These are phyloP conservation scores for Drosophila neocordata DNA, from an alignment of 1,140 invertebrate species.

Conservation along the genomic window DNA sequence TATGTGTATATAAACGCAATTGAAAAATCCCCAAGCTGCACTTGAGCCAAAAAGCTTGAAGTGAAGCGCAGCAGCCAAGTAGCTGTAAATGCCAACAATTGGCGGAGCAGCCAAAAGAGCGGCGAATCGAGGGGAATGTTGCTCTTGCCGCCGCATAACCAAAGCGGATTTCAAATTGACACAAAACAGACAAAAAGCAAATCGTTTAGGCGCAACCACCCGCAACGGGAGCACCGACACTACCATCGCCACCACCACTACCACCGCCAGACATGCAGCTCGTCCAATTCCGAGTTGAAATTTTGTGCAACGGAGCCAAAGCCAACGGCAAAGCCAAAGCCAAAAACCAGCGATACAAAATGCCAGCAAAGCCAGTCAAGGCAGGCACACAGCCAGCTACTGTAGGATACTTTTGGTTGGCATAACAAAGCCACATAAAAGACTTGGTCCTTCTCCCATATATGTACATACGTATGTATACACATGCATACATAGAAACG, in stretches of 20 bases:
- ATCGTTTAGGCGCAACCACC: slow-evolving; percentile 77
- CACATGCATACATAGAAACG: not conserved
- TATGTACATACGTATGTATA: not conserved
- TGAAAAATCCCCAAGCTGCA: slow-evolving; percentile 73
- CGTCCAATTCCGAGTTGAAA: slow-evolving; percentile 50
- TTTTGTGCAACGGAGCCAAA: slow-evolving; percentile 15
- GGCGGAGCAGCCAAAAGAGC: slow-evolving; percentile 56
- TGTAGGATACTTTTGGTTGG: slow-evolving; percentile 65
- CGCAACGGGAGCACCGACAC: slow-evolving; percentile 33
- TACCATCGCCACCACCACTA: not conserved
- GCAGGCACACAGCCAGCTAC: slow-evolving; percentile 14
- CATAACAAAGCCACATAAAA: slow-evolving; percentile 74
- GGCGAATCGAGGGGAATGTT: slow-evolving; percentile 23
- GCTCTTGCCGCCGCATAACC: slow-evolving; percentile 47
- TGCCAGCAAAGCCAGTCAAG: slow-evolving; percentile 48
- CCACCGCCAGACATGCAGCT: slow-evolving; percentile 27
- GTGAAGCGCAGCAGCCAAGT: slow-evolving; percentile 58
- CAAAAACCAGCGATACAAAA: slow-evolving; percentile 42
- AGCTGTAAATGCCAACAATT: slow-evolving; percentile 78
- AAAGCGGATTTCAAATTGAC: slow-evolving; percentile 81
- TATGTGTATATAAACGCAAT: slow-evolving; percentile 68
- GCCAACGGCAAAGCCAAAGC: slow-evolving; percentile 27
- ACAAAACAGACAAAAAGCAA: slow-evolving; percentile 80
- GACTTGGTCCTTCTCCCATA: slow-evolving; percentile 38
- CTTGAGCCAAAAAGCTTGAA: slow-evolving; percentile 57